Base-by-base conservation (phyloP, 2,113 vertebrate species). In the Muntiacus muntjak region DNA sequence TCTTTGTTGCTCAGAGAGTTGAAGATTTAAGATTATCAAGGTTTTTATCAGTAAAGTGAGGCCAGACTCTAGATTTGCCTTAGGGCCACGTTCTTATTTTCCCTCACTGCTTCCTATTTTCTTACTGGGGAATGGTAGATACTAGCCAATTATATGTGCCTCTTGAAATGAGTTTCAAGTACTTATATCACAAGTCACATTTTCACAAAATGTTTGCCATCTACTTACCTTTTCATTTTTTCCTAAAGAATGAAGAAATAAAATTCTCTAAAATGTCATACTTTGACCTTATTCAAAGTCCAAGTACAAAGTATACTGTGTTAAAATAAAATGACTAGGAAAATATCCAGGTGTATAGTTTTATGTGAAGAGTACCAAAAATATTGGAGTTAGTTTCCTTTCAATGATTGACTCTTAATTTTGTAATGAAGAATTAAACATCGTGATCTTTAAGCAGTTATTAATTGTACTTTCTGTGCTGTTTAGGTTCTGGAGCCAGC, bases 381-480 rank as follows among this genome's bases (percentile, higher is more conserved):
- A 45, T 43, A 47, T 14, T 71, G n/a, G n/a, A 89, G 89, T 60
- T 64, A 10, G 13, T 84, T 97, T 91, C 16, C 28, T 89, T 64
- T 90, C 79, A 94, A 82, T 54, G 47, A 86, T 28, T 83, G 95
- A 54, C n/a, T 21, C 33, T 86, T 94, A 57, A 74, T 96, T 94
- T 84, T 74, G 19, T 91, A 85, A 95, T 43, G 52, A 90, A 95
- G 30, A 93, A 83, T 96, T 89, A 82, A 40, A 93, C 87, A 78
- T 74, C 33, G 7, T 84, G 89, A 67, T 95, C 81, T 89, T 96
- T 94, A 91, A 71, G 36, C 3, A 62, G 62, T 58, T 50, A 90
- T 94, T 96, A 86, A 93, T 96, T 89, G 71, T 91, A 84, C 91
- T 91, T 97, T 95, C 71, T 86, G 97, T 67, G 74, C 89, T 55